Evolutionary conservation across 2,113 vertebrate genomes (phyloP), one percentile per base, ranked within the genome.

Genomic region (Erythrocebus patas): DNA sequence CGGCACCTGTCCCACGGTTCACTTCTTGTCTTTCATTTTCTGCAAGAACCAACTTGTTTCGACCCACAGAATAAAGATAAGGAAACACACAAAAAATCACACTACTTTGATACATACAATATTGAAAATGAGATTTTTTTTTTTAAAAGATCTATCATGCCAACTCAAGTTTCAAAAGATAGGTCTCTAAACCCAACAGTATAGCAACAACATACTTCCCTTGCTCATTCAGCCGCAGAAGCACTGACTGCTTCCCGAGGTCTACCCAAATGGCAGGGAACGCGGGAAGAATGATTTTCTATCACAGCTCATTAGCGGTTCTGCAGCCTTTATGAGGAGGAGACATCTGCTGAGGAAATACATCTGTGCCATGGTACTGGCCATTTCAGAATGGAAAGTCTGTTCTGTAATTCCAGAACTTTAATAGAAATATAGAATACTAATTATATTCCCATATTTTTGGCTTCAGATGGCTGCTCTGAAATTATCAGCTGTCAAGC

Each of bases 211-310:
- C 16, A 3, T 1, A 1, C 3, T 6, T n/a, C 8, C 30, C 40
- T 17, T 14, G 35, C 12, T 8, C 14, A 4, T 22, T 68, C 32
- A 2, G 40, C 1, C 1, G 3, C 22, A 32, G 86, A 20, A 16
- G 59, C 45, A 8, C 25, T 5, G 30, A 16, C 18, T 18, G 8
- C 1, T 12, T 4, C 40, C 66, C 35, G 2, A 84, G 27, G 48
- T 18, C 95, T 48, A 25, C 6, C 35, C 32, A 9, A 0, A 32
- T 1, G 4, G 9, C 0, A 5, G 27, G 61, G 50, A 13, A 20
- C 5, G 4, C 2, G 3, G 32, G 1, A 2, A 57, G n/a, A 5
- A 1, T 0, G 0, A 30, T 17, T 6, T 18, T 32, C 38, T 55
- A 43, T 17, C 0, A 0, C 23, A 7, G 27, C 78, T 81, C 78